A percentile compares a stretch with the other conserved stretches of the same genome.
These are phyloP conservation scores for Rhagophthalmus giganteus DNA, from an alignment of 2,888 invertebrate genomes.

Conservation along the genomic window DNA sequence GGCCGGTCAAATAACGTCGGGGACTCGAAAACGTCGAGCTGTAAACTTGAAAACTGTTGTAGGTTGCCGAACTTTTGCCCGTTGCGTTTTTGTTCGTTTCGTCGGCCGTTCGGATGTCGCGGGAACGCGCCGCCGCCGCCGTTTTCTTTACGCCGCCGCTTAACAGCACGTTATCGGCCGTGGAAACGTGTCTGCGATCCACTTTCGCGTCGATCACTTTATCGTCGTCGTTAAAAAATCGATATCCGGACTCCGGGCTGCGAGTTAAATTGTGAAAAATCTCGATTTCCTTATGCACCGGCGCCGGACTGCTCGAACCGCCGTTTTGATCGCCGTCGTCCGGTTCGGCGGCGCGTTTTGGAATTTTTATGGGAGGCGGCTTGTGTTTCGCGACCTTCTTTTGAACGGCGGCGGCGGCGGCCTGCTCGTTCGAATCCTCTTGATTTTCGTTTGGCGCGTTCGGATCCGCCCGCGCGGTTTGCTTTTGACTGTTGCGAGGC, in stretches of 20 bases:
- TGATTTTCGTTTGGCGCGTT: background rate
- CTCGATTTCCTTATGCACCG: conserved; percentile 66
- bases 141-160: conserved; percentile 6
- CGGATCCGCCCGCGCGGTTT: background rate
- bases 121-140: too few species aligned
- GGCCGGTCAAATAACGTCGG: conserved; percentile 4
- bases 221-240: background rate
- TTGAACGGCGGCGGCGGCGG: too few species aligned
- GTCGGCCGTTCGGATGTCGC: conserved; percentile 34
- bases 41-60: conserved; percentile 38
- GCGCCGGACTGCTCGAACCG: conserved; percentile 48
- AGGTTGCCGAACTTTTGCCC: conserved; percentile 1
- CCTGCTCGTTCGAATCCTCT: background rate
- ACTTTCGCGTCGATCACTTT: too few species aligned
- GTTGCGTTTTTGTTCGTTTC: conserved; percentile 7
- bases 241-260: conserved; percentile 57
- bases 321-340: background rate
- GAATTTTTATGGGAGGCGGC: background rate
- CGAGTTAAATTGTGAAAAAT: conserved; percentile 70
- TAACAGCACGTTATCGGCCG: conserved; percentile 30
- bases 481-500: background rate
- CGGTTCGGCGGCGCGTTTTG: conserved; percentile 1
- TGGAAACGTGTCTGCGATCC: conserved; percentile 30
- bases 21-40: conserved; percentile 15
- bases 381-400: background rate